Evolutionary conservation across 2,888 invertebrate species (phyloP), one percentile per base, ranked within the genome.

Genomic region (Cartodere bifasciata): DNA sequence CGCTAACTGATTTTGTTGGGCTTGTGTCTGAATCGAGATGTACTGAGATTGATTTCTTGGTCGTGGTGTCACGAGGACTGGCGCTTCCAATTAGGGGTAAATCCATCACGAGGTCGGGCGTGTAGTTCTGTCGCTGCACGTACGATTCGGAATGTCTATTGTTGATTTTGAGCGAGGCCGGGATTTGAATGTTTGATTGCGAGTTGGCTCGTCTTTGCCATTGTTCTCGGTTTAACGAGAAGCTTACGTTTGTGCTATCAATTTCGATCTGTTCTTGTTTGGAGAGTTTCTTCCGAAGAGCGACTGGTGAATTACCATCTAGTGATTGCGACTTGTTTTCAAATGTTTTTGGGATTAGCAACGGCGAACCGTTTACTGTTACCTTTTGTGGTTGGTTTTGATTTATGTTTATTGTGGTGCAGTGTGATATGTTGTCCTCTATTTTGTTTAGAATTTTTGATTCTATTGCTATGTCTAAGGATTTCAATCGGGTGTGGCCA

Each of bases 71-170:
- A 35, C 60, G 58, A 2, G 56, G 55, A 42, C 54, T 56, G 11
- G 53, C 52, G 30, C 47, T 52, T 12, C 53, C 63, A 41, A 53
- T 60, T 41, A 75, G 62, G n/a, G 85, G 85, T 45, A 85, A 62
- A 60, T 83, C 85, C 74, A 84, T 77, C 40, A 86, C 85, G 34
- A 85, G 65, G 62, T 85, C 86, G 2, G 86, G 85, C 16, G 84
- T 75, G 44, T 73, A 72, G 39, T 65, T 67, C 38, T 67, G 67
- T 29, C 56, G 45, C 34, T 55, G 54, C 20, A 50, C 36, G 36
- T 50, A 52, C 9, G 49, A 49, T 46, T 49, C 67, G 36, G 53
- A 63, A 46, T 43, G 55, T 41, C 50, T 42, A 28, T 64, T 64
- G 4, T 58, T 45, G 41, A 52, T 20, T 38, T 57, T 32, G 34